phyloP scores from a whole-genome alignment of 2,888 invertebrate species.

The Adelognathus sp. region DNA sequence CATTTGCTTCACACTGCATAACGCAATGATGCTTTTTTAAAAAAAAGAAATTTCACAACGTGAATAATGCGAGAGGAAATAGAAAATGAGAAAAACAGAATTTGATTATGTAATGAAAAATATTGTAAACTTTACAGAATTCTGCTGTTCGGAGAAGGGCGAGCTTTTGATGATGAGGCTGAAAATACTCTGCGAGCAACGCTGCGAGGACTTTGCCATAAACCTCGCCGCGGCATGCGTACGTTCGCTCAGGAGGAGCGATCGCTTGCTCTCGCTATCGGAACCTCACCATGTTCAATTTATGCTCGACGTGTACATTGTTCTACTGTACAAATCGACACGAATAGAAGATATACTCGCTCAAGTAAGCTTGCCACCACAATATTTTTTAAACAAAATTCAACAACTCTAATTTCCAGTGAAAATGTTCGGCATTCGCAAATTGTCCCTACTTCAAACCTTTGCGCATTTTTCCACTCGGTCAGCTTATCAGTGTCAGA shows the following conservation, averaged over 20 bases:
- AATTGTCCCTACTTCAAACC: too few relatives aligned
- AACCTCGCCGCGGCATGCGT: conserved; percentile 84
- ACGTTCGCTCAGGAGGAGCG: conserved; percentile 81
- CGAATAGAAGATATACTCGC: conserved; percentile 82
- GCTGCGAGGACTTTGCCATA: conserved; percentile 85
- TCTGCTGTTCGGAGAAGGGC: conserved; percentile 85
- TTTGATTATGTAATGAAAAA: too few relatives aligned
- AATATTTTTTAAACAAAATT: conserved; percentile 11
- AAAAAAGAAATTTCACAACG: too few relatives aligned
- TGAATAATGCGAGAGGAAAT: too few relatives aligned
- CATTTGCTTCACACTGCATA: too few relatives aligned
- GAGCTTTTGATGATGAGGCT: conserved; percentile 84
- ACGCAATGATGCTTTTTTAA: too few relatives aligned
- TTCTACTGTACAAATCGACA: conserved; percentile 83
- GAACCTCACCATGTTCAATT: conserved; percentile 83
- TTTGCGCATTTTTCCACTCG: too few relatives aligned
- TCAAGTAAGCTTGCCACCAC: conserved; percentile 78
- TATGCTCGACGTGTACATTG: conserved; percentile 85
- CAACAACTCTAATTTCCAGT: not conserved
- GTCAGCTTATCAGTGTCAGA: too few relatives aligned
- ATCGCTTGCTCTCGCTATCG: conserved; percentile 76
- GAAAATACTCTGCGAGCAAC: conserved; percentile 84
- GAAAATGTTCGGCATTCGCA: too few relatives aligned
- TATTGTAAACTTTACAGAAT: conserved; percentile 77
- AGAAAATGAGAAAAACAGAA: too few relatives aligned